Evolutionary conservation across 2,113 vertebrate species (phyloP).

Genomic region (Anseranas semipalmata): DNA sequence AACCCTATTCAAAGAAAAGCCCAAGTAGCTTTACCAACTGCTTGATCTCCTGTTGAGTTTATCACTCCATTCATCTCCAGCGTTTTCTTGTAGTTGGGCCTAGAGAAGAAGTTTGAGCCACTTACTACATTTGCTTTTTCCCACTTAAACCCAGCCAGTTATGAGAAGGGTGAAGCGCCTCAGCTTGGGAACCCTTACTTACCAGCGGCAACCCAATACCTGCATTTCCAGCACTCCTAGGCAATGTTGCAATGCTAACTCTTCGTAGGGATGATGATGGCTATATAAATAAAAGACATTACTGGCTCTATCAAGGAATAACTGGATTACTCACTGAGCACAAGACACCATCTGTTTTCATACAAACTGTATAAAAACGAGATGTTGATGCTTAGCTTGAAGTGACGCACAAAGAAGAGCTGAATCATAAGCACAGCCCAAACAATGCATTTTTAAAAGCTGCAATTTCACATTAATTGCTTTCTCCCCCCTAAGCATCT

Average conservation of each 20-base stretch:
- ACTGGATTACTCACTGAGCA: not conserved
- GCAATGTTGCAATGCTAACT: constrained; percentile 87
- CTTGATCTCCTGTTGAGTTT: constrained; percentile 73
- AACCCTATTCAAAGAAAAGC: not conserved
- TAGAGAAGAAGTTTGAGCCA: not conserved
- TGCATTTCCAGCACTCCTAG: constrained; percentile 79
- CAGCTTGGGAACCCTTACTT: constrained; percentile 14
- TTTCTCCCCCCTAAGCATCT: not conserved
- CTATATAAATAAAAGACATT: constrained; percentile 68
- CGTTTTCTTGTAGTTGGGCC: not conserved
- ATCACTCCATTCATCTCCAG: constrained; percentile 65
- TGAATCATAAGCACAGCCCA: not conserved
- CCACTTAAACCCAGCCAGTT: not conserved
- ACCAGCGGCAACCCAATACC: constrained; percentile 61
- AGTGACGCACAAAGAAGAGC: not conserved
- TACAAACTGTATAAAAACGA: not conserved
- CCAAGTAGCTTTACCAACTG: constrained; percentile 76
- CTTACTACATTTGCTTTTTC: not conserved
- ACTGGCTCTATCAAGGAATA: constrained; percentile 7
- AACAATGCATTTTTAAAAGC: not conserved
- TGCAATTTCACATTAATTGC: not conserved
- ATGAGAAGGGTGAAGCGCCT: not conserved
- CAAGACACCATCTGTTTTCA: not conserved
- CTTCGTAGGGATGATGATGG: constrained; percentile 78
- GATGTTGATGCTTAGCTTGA: not conserved